Percentiles rank a stretch among this genome's conserved stretches.
These are phyloP conservation scores for Smittia sp. DNA, from an alignment of 2,888 invertebrate species.

Conservation along the genomic window DNA sequence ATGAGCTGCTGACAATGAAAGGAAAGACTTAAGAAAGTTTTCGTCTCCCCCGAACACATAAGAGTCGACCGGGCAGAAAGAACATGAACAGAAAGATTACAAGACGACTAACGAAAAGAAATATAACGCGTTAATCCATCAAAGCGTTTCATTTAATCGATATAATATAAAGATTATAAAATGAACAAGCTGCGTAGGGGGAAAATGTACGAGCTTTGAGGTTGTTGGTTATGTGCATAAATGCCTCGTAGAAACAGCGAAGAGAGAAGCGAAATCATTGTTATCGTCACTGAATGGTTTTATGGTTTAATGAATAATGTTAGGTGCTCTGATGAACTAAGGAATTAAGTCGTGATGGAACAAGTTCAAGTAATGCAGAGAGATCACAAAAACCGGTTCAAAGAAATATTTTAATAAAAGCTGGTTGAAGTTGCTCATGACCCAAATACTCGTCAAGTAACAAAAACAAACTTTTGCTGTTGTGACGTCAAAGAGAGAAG, in stretches of 20 bases:
- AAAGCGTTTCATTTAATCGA: constrained; percentile 39
- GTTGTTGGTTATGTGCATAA: not conserved
- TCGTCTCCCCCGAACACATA: not conserved
- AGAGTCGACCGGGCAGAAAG: not conserved
- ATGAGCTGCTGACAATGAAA: too few relatives aligned
- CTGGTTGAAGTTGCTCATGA: too few relatives aligned
- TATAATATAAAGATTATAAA: constrained; percentile 38
- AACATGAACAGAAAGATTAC: not conserved
- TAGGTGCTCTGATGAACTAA: not conserved
- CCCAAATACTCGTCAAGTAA: too few relatives aligned
- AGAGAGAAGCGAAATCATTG: constrained; percentile 10
- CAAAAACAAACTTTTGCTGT: not conserved
- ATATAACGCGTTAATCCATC: constrained; percentile 29
- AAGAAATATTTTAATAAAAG: too few relatives aligned
- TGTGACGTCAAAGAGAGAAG: not conserved
- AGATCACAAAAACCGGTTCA: too few relatives aligned
- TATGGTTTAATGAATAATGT: constrained; percentile 9
- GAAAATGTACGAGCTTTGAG: not conserved
- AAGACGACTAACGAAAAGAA: not conserved
- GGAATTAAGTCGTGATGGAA: not conserved
- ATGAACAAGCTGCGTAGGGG: not conserved
- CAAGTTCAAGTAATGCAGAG: too few relatives aligned
- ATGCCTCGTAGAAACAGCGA: not conserved
- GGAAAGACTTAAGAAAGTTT: too few relatives aligned
- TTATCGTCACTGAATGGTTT: constrained; percentile 12